Evolutionary conservation across 2,888 invertebrate species (phyloP).

Genomic region (Sepioteuthis lessoniana): DNA sequence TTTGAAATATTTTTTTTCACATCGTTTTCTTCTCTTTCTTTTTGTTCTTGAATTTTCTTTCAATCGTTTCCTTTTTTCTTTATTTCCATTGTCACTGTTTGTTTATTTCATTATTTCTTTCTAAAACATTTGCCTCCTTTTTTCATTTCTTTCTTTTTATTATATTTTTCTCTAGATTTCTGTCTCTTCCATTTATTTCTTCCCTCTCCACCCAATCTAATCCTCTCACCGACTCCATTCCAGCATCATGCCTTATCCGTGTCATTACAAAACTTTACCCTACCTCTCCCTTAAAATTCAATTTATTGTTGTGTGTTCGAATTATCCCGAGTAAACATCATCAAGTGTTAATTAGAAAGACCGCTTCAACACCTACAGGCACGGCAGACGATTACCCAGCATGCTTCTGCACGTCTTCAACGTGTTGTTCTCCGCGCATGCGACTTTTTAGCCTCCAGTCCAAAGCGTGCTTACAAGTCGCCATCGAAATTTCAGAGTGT

Average conservation of each 20-base stretch:
- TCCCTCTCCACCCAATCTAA: too few relatives aligned
- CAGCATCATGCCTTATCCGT: neutral
- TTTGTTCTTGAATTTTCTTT: too few relatives aligned
- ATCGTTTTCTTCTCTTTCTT: too few relatives aligned
- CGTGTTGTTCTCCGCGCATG: constrained; percentile 16
- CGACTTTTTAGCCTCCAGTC: neutral
- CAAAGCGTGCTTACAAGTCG: neutral
- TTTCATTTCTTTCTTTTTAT: neutral
- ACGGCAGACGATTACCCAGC: constrained; percentile 33
- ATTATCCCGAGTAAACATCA: constrained; percentile 2
- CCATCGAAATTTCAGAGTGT: neutral
- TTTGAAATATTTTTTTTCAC: too few relatives aligned
- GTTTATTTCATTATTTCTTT: too few relatives aligned
- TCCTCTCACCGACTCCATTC: neutral
- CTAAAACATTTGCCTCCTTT: neutral
- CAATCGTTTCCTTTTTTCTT: too few relatives aligned
- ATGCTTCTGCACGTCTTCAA: neutral
- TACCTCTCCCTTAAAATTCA: neutral
- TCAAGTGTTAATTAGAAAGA: constrained; percentile 4
- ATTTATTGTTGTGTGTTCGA: constrained; percentile 33
- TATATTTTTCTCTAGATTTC: too few relatives aligned
- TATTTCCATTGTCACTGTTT: too few relatives aligned
- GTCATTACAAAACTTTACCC: neutral
- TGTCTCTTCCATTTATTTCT: too few relatives aligned
- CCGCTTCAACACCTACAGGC: neutral